Percentiles rank a stretch among this genome's conserved stretches.
These are phyloP conservation scores for Hipparchia semele DNA, from an alignment of 2,888 invertebrate genomes.

Conservation along the genomic window DNA sequence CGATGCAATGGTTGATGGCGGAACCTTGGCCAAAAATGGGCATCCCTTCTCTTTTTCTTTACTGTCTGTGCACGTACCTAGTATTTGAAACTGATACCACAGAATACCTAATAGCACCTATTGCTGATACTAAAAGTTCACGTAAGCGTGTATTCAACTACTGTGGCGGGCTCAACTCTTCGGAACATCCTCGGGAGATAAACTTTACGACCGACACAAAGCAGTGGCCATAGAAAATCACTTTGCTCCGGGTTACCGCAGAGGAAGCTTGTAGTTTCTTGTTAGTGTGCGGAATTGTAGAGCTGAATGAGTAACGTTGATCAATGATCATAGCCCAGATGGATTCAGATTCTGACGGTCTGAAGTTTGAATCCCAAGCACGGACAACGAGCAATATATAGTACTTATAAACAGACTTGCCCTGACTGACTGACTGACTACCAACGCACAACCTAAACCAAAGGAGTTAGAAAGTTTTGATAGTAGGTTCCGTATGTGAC, in stretches of 20 bases:
- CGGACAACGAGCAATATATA: too few species aligned
- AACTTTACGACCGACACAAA: neutral
- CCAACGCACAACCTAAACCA: too few species aligned
- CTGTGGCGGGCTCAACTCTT: neutral
- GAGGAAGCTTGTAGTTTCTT: neutral
- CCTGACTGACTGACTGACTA: too few species aligned
- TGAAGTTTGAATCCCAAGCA: neutral
- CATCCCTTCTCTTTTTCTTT: too few species aligned
- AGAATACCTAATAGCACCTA: neutral
- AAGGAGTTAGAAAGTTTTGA: too few species aligned
- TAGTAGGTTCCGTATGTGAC: too few species aligned
- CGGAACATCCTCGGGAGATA: neutral
- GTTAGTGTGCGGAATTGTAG: neutral
- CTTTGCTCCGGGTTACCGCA: neutral
- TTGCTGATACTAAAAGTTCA: neutral
- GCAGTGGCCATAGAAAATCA: neutral
- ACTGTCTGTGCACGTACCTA: neutral
- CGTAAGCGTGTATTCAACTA: slow-evolving; percentile 5
- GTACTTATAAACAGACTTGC: too few species aligned
- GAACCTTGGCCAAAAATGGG: too few species aligned
- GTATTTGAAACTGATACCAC: neutral
- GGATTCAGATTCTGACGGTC: neutral
- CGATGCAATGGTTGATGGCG: too few species aligned
- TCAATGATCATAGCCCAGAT: too few species aligned
- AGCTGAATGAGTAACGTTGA: neutral